phyloP scores from a whole-genome alignment of 2,888 invertebrate species.

The Chrysolina haemoptera region DNA sequence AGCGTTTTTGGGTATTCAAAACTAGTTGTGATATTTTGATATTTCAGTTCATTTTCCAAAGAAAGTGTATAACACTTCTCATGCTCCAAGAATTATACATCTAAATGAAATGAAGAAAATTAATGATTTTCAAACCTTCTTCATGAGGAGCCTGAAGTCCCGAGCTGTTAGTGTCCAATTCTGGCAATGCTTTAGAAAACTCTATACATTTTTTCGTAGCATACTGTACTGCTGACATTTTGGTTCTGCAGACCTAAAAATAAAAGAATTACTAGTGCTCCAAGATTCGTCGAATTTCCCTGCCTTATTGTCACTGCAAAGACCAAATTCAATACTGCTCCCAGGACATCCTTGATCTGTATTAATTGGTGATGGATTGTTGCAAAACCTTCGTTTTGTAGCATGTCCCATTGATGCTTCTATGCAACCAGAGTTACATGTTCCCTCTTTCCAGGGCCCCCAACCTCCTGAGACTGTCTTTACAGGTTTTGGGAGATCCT shows the following conservation, averaged over 20 bases:
- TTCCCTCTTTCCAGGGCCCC: constrained; percentile 76
- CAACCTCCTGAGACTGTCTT: constrained; percentile 73
- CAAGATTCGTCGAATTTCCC: constrained; percentile 26
- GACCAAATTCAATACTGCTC: constrained; percentile 75
- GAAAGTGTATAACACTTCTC: too few relatives aligned
- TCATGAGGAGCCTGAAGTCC: constrained; percentile 85
- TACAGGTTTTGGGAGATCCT: constrained; percentile 64
- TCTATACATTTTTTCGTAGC: constrained; percentile 78
- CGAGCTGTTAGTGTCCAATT: constrained; percentile 77
- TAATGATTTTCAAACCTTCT: constrained; percentile 73
- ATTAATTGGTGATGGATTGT: constrained; percentile 70
- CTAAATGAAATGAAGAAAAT: too few relatives aligned
- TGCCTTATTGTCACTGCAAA: constrained; percentile 79
- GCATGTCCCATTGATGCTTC: constrained; percentile 75
- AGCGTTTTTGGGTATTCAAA: too few relatives aligned
- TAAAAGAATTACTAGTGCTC: constrained; percentile 23
- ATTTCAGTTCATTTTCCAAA: neutral
- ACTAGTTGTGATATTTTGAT: too few relatives aligned
- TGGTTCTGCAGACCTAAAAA: constrained; percentile 70
- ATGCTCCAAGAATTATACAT: too few relatives aligned
- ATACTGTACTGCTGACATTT: constrained; percentile 72
- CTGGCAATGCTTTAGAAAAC: constrained; percentile 75
- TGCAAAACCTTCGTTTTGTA: constrained; percentile 74
- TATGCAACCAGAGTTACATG: constrained; percentile 80
- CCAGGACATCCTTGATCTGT: constrained; percentile 76